These are phyloP conservation scores for Pardalotus punctatus DNA, from an alignment of 2,113 vertebrate genomes.

Conservation along the genomic window DNA sequence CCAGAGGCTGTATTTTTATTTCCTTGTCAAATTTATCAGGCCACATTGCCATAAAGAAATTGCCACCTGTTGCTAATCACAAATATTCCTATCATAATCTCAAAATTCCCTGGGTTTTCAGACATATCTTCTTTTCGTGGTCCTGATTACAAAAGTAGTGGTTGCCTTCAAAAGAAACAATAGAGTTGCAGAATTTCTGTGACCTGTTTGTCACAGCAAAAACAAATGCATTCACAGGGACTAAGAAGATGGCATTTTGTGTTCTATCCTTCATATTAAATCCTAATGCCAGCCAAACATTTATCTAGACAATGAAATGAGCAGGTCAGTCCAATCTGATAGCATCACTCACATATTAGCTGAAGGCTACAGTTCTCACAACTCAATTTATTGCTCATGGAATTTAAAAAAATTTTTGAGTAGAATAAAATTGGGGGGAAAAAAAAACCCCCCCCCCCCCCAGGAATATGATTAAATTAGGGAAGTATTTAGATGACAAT, in stretches of 20 bases:
- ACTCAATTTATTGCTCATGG: background rate
- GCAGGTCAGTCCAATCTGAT: background rate
- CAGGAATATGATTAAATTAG: background rate
- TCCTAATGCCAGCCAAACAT: background rate
- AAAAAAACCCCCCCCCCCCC: background rate
- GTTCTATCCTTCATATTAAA: background rate
- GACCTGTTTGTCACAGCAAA: background rate
- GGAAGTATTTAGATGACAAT: background rate
- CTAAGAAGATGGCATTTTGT: background rate
- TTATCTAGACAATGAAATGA: background rate
- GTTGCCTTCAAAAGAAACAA: background rate
- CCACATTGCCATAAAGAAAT: background rate
- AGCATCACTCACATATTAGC: background rate
- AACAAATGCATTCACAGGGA: background rate
- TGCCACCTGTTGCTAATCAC: background rate
- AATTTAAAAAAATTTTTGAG: background rate
- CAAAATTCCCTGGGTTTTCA: background rate
- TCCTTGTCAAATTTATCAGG: background rate
- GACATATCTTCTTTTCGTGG: background rate
- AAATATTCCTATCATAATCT: background rate
- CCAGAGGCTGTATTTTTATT: background rate
- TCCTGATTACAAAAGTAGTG: fast-evolving
- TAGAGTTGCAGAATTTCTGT: background rate
- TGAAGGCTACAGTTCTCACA: background rate
- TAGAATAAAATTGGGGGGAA: background rate